Evolutionary conservation across 2,888 invertebrate species (phyloP), one percentile per base, ranked within the genome.

Genomic region (Cantharis flavilabris): DNA sequence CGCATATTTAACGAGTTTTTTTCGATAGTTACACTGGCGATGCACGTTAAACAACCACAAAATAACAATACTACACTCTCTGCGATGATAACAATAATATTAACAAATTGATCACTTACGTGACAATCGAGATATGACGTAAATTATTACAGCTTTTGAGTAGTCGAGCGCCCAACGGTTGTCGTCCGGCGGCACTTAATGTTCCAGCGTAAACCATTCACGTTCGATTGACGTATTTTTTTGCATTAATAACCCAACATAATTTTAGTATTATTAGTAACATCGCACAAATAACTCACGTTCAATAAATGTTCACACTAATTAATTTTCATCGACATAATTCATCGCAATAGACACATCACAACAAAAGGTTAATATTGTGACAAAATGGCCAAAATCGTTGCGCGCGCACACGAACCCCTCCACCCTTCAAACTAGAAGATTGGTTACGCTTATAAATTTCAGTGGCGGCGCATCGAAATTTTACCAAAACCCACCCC

Each of bases 301-400:
- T 26, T 62, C 64, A 67, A 63, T 72, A 80, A 75, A 77, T 69
- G 71, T 74, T 76, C 71, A 70, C 79, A 81, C 80, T 85, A 85
- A 86, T 85, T 86, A 83, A 84, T 83, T 85, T 84, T 84, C 79
- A 84, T 82, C 80, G 82, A 85, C 86, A 87, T 87, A 85, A 87
- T 87, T 87, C 86, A 87, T 86, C 82, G 81, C 83, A 84, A 80
- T 86, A 86, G 84, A 87, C 86, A 86, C 85, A 88, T 87, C 87
- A 88, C 86, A 88, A 88, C 88, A 88, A 88, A 88, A 88, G 88
- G 87, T 88, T 88, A 88, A 87, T 87, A 86, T 87, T 88, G 86
- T 88, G 87, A 88, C 88, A 88, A 89, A 88, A 89, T 88, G 88
- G 88, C 88, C 84, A 86, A 82, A 81, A 79, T 79, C 80, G 81